Conservation (phyloP, 2,113 vertebrate genomes). For the Crotalus horridus region DNA sequence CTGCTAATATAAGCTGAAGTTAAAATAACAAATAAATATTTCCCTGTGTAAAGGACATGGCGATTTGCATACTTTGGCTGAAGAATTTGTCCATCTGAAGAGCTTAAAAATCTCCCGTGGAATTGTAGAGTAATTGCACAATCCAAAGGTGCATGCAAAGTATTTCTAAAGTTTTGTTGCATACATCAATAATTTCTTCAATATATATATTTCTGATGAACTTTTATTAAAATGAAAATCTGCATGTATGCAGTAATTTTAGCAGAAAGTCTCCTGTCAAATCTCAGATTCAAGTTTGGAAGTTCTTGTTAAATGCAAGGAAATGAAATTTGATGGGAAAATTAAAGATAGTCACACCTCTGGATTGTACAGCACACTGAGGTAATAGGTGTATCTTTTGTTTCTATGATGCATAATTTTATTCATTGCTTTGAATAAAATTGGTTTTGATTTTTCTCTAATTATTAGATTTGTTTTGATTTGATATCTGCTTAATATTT, state of each 20-base stretch:
- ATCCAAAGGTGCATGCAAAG: neutral
- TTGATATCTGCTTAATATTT: neutral
- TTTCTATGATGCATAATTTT: neutral
- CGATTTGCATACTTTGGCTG: neutral
- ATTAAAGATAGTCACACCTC: neutral
- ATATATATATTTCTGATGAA: neutral
- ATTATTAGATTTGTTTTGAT: neutral
- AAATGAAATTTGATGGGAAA: neutral
- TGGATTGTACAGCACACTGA: neutral
- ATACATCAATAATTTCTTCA: neutral
- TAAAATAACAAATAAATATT: conserved; percentile 18
- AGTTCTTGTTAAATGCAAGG: neutral
- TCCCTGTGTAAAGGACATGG: conserved; percentile 30
- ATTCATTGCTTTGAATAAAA: neutral
- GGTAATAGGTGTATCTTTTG: fast-evolving
- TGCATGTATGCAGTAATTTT: neutral
- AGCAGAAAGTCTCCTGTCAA: neutral
- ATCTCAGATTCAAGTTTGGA: neutral
- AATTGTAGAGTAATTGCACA: conserved; percentile 9
- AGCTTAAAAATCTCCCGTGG: neutral
- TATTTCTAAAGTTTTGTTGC: neutral
- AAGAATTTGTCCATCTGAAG: neutral
- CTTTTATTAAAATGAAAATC: neutral
- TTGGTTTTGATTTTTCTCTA: neutral
- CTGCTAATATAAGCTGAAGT: conserved; percentile 8